A percentile compares a stretch with the other conserved stretches of the same genome.
Evolutionary conservation across 2,888 invertebrate genomes (phyloP).

Genomic region (Caenorhabditis wallacei): DNA sequence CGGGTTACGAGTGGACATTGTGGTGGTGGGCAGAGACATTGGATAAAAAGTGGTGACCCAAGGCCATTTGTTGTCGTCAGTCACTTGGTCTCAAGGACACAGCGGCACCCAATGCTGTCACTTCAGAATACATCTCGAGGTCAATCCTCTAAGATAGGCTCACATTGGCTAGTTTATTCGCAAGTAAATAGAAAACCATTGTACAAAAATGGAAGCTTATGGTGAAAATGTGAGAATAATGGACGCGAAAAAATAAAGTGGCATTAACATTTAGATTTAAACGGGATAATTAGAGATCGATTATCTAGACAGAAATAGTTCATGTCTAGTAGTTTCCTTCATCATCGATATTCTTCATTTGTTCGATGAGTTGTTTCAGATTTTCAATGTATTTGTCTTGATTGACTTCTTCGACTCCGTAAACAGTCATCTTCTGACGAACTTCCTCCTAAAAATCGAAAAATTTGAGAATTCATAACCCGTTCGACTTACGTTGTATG

Average conservation of each 20-base stretch:
- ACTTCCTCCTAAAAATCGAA: conserved; percentile 74
- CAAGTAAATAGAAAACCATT: conserved; percentile 34
- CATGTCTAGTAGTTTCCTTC: conserved; percentile 11
- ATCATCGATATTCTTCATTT: conserved; percentile 48
- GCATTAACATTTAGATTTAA: conserved; percentile 17
- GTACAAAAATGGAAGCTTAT: conserved; percentile 24
- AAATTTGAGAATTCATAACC: neutral
- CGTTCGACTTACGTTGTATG: conserved; percentile 87
- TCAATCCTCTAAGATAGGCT: conserved; percentile 28
- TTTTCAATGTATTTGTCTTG: conserved; percentile 71
- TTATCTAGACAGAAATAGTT: neutral
- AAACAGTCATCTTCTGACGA: conserved; percentile 70
- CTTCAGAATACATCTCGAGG: conserved; percentile 48
- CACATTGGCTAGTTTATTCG: conserved; percentile 44
- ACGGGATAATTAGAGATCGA: conserved; percentile 37
- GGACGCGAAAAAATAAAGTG: conserved; percentile 1
- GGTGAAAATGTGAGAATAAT: conserved; percentile 34
- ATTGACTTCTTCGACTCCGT: conserved; percentile 69
- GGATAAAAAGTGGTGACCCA: conserved; percentile 31
- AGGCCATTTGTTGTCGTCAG: conserved; percentile 58
- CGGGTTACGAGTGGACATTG: conserved; percentile 47
- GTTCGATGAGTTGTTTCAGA: conserved; percentile 57
- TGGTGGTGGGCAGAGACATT: conserved; percentile 32
- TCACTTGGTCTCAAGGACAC: conserved; percentile 54
- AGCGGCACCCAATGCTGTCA: conserved; percentile 42